phyloP scores from a whole-genome alignment of 2,888 invertebrate species.

The Dasysyrphus tricinctus region DNA sequence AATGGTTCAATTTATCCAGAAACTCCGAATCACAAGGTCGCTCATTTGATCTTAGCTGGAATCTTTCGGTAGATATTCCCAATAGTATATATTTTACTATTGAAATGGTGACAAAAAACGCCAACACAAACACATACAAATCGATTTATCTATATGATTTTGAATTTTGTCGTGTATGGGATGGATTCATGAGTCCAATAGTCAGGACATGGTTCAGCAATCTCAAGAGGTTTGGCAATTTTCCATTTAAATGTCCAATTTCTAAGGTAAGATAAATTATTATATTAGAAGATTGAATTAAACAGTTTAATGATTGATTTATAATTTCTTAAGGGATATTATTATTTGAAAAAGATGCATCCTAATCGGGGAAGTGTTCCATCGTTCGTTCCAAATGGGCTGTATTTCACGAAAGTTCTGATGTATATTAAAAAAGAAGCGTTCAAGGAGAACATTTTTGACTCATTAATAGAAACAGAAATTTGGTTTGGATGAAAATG shows the following conservation, averaged over 20 bases:
- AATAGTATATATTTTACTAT: background rate
- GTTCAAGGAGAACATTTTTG: background rate
- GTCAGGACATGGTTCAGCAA: conserved; percentile 75
- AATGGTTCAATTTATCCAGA: background rate
- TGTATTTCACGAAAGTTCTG: background rate
- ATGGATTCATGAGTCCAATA: conserved; percentile 43
- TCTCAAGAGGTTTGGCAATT: conserved; percentile 76
- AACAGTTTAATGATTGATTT: background rate
- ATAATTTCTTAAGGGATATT: conserved; percentile 35
- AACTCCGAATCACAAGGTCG: background rate
- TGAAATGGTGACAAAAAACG: background rate
- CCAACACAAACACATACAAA: background rate
- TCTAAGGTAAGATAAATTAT: conserved; percentile 54
- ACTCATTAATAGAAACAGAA: background rate
- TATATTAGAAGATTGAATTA: no score
- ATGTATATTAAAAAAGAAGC: background rate
- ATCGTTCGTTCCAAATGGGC: background rate
- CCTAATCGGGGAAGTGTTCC: conserved; percentile 4
- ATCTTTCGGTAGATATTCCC: background rate
- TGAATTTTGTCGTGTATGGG: conserved; percentile 6
- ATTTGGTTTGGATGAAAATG: background rate
- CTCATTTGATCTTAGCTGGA: background rate
- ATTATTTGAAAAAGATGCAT: conserved; percentile 39
- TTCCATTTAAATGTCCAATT: conserved; percentile 76
- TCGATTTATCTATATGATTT: background rate